Evolutionary conservation across 2,113 vertebrate species (phyloP), one percentile per base, ranked within the genome.

Genomic region (Gallinago undulata): DNA sequence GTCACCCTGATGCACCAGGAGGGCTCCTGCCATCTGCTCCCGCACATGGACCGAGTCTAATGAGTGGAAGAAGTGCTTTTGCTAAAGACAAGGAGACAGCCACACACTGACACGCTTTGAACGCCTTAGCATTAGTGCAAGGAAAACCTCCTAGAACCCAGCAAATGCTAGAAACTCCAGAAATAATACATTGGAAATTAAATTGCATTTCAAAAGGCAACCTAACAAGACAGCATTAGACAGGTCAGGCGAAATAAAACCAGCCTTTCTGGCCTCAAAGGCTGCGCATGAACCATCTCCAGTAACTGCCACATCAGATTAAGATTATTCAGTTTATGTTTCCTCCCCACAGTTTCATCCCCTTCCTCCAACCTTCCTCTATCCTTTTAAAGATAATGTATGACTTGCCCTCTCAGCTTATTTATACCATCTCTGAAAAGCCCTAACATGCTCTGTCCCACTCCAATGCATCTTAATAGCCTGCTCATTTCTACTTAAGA

Each of bases 91-190:
- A 50, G 37, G 41, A 31, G 33, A 60, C 13, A 47, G 35, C 16
- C 23, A 37, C 24, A 10, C 4, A 2, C 7, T 7, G 27, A 63
- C n/a, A 35, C 1, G 30, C 67, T 56, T 62, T 30, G 45, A 87
- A 89, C 4, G 11, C 53, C 45, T 62, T 1, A 0, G 6, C 5
- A 9, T 12, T n/a, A 79, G 50, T 0, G 1, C 25, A 23, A 6
- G 35, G 56, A 43, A 84, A 72, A 68, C 39, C 47, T 91, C 70
- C 48, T 18, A 64, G 51, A 75, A 56, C 7, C 7, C 39, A 70
- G 43, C 1, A 41, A 70, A 28, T 23, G 18, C n/a, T 70, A 78
- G 37, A 62, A 86, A 66, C 4, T 24, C 17, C 67, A 62, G 75
- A 73, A 95, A 69, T 35, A 56, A 83, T 33, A n/a, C 8, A 19